Evolutionary conservation across 2,113 vertebrate genomes (phyloP).

Genomic region (Gasterosteus nipponicus): DNA sequence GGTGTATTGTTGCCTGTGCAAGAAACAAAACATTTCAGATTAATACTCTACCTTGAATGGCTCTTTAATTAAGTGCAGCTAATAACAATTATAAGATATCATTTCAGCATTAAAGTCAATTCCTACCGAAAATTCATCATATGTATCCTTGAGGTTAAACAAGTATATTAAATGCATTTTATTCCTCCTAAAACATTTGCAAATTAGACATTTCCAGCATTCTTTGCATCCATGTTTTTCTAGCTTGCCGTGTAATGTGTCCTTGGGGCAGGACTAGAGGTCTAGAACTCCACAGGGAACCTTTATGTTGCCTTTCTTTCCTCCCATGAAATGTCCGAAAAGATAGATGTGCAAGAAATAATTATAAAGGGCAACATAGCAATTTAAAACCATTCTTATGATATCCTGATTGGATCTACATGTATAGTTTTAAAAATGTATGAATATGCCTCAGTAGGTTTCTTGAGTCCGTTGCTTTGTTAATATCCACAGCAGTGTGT

Average conservation of each 20-base stretch:
- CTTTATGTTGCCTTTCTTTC: neutral
- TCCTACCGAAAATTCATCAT: neutral
- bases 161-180: neutral
- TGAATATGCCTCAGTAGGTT: neutral
- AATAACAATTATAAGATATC: no score
- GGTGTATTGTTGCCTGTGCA: no score
- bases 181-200: neutral
- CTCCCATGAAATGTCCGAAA: slow-evolving; percentile 1
- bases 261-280: no score
- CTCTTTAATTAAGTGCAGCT: no score
- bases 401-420: neutral
- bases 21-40: no score
- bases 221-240: neutral
- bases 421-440: slow-evolving; percentile 2
- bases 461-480: slow-evolving; percentile 25
- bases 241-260: neutral
- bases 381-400: neutral
- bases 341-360: neutral
- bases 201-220: neutral
- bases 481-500: slow-evolving; percentile 19
- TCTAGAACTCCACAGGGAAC: neutral
- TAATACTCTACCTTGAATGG: no score
- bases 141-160: neutral
- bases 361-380: neutral
- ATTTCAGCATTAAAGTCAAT: neutral